A percentile compares a stretch with the other conserved stretches of the same genome.
phyloP scores from a whole-genome alignment of 2,888 invertebrate species.

The Malthinus flaveolus region DNA sequence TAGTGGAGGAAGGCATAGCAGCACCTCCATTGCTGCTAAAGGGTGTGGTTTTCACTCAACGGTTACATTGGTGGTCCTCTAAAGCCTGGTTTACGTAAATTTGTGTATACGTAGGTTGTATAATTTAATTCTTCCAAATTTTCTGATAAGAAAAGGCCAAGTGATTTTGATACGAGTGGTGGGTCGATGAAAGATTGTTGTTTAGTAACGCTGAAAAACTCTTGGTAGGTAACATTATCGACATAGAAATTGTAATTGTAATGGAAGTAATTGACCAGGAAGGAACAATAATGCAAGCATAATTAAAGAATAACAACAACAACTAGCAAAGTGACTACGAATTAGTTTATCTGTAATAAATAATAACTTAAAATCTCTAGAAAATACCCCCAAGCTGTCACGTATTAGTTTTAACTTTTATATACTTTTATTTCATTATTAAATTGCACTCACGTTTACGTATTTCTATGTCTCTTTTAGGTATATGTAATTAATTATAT shows the following conservation, averaged over 20 bases:
- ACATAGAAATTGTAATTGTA: conserved; percentile 1
- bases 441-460: conserved; percentile 40
- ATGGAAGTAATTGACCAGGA: conserved; percentile 31
- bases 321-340: conserved; percentile 37
- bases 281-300: conserved; percentile 23
- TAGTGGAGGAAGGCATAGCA: too few relatives aligned
- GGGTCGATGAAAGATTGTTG: too few relatives aligned
- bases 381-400: conserved; percentile 44
- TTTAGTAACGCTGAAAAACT: too few relatives aligned
- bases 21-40: too few relatives aligned
- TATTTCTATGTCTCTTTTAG: conserved; percentile 24
- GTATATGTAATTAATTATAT: conserved; percentile 12
- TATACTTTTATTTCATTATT: conserved; percentile 40
- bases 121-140: too few relatives aligned
- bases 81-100: too few relatives aligned
- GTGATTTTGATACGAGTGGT: too few relatives aligned
- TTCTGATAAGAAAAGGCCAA: too few relatives aligned
- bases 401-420: conserved; percentile 40
- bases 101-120: too few relatives aligned
- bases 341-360: conserved; percentile 49
- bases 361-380: conserved; percentile 48
- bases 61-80: too few relatives aligned
- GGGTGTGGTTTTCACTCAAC: too few relatives aligned
- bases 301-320: conserved; percentile 28
- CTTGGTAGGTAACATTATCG: too few relatives aligned